Evolutionary conservation across 2,888 invertebrate species (phyloP).

Genomic region (Anodontia alba): DNA sequence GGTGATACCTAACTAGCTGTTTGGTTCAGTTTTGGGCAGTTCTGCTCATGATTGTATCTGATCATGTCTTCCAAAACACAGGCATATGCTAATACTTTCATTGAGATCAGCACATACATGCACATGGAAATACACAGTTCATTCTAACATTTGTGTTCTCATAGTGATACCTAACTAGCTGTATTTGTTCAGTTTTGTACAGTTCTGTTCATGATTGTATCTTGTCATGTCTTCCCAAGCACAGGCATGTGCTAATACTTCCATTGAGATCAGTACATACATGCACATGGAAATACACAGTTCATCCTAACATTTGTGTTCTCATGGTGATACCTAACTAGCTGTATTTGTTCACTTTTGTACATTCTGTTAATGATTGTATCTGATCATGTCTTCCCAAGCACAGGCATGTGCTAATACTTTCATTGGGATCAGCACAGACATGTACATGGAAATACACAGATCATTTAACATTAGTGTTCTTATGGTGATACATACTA

Average conservation of each 20-base stretch:
- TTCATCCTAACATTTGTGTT: too few relatives aligned
- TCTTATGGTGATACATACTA: too few relatives aligned
- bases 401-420: constrained; percentile 9
- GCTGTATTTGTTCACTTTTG: too few relatives aligned
- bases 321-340: too few relatives aligned
- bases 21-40: too few relatives aligned
- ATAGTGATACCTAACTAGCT: neutral
- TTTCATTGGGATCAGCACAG: neutral
- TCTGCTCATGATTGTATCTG: neutral
- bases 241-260: neutral
- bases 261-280: too few relatives aligned
- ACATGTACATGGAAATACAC: neutral
- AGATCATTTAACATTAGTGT: too few relatives aligned
- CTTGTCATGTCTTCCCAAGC: neutral
- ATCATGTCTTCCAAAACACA: neutral
- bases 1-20: too few relatives aligned
- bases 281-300: too few relatives aligned
- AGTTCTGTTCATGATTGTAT: too few relatives aligned
- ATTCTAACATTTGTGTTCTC: neutral
- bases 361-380: too few relatives aligned
- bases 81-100: neutral
- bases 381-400: neutral
- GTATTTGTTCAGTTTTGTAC: too few relatives aligned
- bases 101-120: neutral
- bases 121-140: neutral